A percentile compares a stretch with the other conserved stretches of the same genome.
Conservation (phyloP, 2,888 invertebrate species). For the Aspidiotus destructor region DNA sequence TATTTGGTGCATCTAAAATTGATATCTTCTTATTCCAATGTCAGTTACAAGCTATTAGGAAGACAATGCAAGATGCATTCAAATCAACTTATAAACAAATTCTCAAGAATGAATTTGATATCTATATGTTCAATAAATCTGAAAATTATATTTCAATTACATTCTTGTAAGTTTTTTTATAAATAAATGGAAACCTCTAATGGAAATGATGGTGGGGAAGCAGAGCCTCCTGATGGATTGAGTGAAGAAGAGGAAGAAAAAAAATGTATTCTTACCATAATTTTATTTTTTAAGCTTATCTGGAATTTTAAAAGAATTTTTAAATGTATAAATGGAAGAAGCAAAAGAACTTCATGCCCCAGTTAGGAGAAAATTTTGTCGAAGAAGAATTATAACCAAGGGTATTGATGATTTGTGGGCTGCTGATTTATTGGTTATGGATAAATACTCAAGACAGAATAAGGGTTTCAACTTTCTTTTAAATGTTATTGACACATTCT, state of each 20-base stretch:
- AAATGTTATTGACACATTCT: constrained; percentile 36
- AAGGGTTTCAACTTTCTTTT: constrained; percentile 35
- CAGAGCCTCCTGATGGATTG: constrained; percentile 4
- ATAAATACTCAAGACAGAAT: constrained; percentile 30
- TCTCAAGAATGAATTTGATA: constrained; percentile 9
- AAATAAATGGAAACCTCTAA: constrained; percentile 10
- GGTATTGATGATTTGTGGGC: constrained; percentile 31
- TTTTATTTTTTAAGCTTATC: constrained; percentile 4
- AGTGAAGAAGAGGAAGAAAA: constrained; percentile 4
- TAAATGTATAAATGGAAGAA: constrained; percentile 13
- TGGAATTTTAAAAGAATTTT: neutral
- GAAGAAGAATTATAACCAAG: constrained; percentile 18
- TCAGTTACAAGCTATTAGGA: neutral
- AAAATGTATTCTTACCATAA: constrained; percentile 1
- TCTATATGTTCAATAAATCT: neutral
- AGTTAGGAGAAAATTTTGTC: constrained; percentile 18
- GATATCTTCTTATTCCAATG: constrained; percentile 12
- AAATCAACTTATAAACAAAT: constrained; percentile 4
- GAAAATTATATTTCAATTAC: constrained; percentile 4
- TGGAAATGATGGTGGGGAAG: constrained; percentile 5
- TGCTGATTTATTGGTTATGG: constrained; percentile 30
- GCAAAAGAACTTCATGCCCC: constrained; percentile 23
- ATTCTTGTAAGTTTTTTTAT: neutral
- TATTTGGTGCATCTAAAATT: constrained; percentile 11
- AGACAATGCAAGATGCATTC: constrained; percentile 1